Evolutionary conservation across 2,797 vertebrate genomes (phyloP).

Genomic region (Pyrocephalus nanus): DNA sequence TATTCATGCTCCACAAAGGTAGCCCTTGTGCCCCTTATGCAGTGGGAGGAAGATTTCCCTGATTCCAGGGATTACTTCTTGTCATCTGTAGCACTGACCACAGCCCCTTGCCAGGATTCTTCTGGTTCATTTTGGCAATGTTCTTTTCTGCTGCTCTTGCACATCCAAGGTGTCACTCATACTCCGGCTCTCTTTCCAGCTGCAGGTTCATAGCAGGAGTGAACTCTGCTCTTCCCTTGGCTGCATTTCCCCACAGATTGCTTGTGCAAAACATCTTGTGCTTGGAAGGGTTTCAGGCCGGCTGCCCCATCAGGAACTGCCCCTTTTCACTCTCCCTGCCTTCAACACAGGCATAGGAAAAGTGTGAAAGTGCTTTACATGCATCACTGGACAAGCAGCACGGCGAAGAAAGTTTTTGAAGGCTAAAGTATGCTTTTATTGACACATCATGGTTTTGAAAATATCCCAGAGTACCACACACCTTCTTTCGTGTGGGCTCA

Average conservation of each 20-base stretch:
- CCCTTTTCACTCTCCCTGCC: background rate
- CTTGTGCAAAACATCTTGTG: background rate
- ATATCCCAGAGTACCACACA: background rate
- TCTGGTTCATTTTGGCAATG: background rate
- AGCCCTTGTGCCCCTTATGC: fast-evolving
- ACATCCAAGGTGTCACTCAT: fast-evolving
- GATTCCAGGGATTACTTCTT: background rate
- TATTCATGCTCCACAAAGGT: background rate
- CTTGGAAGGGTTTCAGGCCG: background rate
- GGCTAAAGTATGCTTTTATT: background rate
- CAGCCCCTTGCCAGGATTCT: background rate
- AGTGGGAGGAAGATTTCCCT: background rate
- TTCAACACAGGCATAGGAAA: background rate
- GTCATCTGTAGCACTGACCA: background rate
- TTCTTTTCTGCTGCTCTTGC: background rate
- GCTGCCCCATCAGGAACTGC: background rate
- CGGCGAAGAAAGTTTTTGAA: background rate
- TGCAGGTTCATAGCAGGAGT: background rate
- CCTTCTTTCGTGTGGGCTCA: background rate
- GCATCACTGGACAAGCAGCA: background rate
- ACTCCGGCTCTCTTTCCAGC: background rate
- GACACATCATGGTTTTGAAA: background rate
- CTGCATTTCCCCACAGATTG: background rate
- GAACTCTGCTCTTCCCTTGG: background rate
- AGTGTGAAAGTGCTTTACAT: fast-evolving